Percentiles rank a stretch among this genome's conserved stretches.
Evolutionary conservation across 2,888 invertebrate genomes (phyloP).

Genomic region (Protodeltote pygarga): DNA sequence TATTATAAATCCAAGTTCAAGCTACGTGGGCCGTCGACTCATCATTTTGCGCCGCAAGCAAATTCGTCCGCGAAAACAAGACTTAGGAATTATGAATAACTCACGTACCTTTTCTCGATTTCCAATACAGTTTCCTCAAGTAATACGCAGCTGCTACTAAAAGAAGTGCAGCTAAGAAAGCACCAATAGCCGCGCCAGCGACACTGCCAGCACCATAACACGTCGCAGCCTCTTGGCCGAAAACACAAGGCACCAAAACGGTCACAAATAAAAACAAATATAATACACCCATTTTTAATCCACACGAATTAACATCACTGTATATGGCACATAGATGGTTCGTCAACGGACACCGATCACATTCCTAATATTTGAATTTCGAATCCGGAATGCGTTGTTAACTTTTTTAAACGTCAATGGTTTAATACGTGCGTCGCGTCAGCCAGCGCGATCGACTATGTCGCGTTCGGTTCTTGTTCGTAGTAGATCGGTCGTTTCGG

Average conservation of each 20-base stretch:
- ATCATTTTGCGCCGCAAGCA: conserved; percentile 16
- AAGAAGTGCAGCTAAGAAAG: conserved; percentile 89
- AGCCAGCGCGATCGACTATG: conserved; percentile 79
- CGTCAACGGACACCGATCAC: conserved; percentile 68
- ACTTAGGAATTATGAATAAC: conserved; percentile 10
- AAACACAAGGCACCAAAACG: conserved; percentile 78
- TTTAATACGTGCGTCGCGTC: conserved; percentile 71
- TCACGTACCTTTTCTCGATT: conserved; percentile 85
- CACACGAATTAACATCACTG: conserved; percentile 70
- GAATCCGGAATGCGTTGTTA: conserved; percentile 66
- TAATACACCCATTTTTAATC: conserved; percentile 77
- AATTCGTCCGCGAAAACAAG: conserved; percentile 17
- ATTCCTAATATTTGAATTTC: conserved; percentile 73
- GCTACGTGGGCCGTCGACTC: conserved; percentile 38
- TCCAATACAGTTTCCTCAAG: conserved; percentile 88
- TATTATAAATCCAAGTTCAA: conserved; percentile 25
- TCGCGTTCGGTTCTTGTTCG: conserved; percentile 43
- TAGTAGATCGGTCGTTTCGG: conserved; percentile 49
- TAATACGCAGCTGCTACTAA: conserved; percentile 86
- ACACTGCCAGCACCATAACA: conserved; percentile 91
- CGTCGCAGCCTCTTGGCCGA: conserved; percentile 77
- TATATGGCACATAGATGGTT: conserved; percentile 79
- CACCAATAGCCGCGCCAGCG: conserved; percentile 90
- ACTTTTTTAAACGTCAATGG: conserved; percentile 55
- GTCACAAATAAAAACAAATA: conserved; percentile 76